Evolutionary conservation across 2,888 invertebrate genomes (phyloP).

Genomic region (Caenorhabditis sp.): DNA sequence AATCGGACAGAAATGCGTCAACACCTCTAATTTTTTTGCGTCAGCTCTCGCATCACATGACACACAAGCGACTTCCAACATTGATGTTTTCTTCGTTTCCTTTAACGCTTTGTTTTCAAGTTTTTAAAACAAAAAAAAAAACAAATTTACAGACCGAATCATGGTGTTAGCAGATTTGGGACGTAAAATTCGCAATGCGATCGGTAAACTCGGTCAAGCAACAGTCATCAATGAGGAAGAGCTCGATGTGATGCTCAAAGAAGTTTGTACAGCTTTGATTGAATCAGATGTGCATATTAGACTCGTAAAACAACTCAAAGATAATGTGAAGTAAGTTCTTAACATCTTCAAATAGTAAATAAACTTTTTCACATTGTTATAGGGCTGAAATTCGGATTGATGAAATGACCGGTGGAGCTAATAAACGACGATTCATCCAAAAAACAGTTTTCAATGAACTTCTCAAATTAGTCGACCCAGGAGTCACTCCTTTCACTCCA

Average conservation of each 20-base stretch:
- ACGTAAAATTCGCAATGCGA: slow-evolving; percentile 96
- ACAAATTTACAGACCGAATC: background rate
- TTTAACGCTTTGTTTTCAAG: background rate
- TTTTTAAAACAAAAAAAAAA: background rate
- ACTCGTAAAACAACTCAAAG: slow-evolving; percentile 90
- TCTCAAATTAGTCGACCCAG: slow-evolving; percentile 91
- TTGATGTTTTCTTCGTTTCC: background rate
- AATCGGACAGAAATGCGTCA: background rate
- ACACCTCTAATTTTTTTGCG: background rate
- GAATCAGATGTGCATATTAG: slow-evolving; percentile 96
- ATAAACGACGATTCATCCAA: slow-evolving; percentile 97
- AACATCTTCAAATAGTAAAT: background rate
- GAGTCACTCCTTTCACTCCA: slow-evolving; percentile 94
- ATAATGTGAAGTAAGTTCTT: slow-evolving; percentile 83
- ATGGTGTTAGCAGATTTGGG: slow-evolving; percentile 99
- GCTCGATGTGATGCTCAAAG: slow-evolving; percentile 94
- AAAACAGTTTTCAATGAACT: slow-evolving; percentile 96
- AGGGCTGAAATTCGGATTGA: slow-evolving; percentile 86
- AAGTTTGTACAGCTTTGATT: slow-evolving; percentile 85
- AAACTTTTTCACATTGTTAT: slow-evolving; percentile 24
- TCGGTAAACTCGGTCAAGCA: slow-evolving; percentile 85
- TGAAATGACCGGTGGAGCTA: slow-evolving; percentile 96
- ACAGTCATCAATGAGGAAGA: slow-evolving; percentile 78
- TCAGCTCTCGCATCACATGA: background rate
- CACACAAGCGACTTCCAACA: slow-evolving; percentile 3